These are phyloP conservation scores for Isichthys henryi DNA, from an alignment of 2,113 vertebrate species.

Conservation along the genomic window DNA sequence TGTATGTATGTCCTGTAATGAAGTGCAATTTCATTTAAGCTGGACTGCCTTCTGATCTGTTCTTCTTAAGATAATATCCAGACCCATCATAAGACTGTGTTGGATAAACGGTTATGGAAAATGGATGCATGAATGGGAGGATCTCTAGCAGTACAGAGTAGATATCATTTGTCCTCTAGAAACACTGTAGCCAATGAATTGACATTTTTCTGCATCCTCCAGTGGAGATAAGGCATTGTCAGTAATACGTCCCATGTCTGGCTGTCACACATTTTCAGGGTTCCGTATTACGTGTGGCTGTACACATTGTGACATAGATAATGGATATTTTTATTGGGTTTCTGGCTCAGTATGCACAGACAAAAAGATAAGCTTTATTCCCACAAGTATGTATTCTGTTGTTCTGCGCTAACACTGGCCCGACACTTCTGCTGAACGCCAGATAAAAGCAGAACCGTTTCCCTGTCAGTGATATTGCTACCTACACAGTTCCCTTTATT, in stretches of 20 bases:
- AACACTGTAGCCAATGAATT: not conserved
- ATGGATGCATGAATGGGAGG: not conserved
- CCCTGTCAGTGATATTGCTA: not conserved
- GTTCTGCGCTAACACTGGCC: not conserved
- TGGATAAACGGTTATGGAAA: not conserved
- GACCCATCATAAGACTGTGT: not conserved
- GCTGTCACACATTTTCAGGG: not conserved
- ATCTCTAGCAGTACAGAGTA: not conserved
- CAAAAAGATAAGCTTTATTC: not conserved
- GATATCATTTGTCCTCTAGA: not conserved
- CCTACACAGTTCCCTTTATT: not conserved
- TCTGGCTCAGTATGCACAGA: not conserved
- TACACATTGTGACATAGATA: not conserved
- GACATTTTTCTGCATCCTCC: not conserved
- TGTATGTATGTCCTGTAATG: not conserved
- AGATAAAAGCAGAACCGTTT: not conserved
- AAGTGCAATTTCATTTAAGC: not conserved
- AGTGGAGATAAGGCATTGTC: not conserved
- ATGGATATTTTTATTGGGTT: not conserved
- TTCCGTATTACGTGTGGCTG: not conserved
- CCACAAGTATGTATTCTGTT: not conserved
- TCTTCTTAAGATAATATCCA: not conserved
- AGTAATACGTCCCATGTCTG: not conserved
- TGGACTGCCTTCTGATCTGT: not conserved
- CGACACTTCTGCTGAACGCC: not conserved